Conservation (phyloP, 23 tunicate genomes). For the Aplidium turbinatum region DNA sequence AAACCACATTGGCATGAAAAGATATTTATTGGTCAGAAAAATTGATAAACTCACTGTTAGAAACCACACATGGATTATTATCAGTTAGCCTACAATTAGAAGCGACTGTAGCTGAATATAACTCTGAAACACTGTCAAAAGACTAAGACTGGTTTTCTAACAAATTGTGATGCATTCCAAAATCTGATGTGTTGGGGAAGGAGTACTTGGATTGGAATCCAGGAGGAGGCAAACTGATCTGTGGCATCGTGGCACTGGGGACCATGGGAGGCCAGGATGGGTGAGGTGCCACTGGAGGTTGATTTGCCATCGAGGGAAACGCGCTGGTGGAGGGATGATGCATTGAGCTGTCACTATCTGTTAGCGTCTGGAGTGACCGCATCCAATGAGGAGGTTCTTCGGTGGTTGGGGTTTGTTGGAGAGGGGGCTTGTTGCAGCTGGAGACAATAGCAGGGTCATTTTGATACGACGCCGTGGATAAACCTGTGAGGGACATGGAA, state of each 20-base stretch:
- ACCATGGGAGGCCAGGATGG: slow-evolving; percentile 36
- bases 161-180: slow-evolving; percentile 55
- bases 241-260: slow-evolving; percentile 6
- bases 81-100: no score
- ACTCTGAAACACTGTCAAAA: no score
- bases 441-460: slow-evolving; percentile 83
- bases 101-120: no score
- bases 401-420: slow-evolving; percentile 29
- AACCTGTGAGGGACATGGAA: slow-evolving; percentile 52
- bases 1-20: no score
- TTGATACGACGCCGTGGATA: slow-evolving; percentile 15
- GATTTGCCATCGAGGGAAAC: background rate
- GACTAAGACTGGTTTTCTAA: slow-evolving; percentile 76
- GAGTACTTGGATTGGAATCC: slow-evolving; percentile 76
- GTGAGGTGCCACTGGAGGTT: slow-evolving; percentile 4
- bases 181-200: slow-evolving; percentile 56
- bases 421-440: slow-evolving; percentile 27
- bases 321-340: slow-evolving; percentile 7
- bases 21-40: no score
- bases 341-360: slow-evolving; percentile 57
- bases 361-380: slow-evolving; percentile 73
- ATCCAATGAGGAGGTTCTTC: slow-evolving; percentile 94
- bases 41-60: no score
- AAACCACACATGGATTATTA: no score
- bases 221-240: slow-evolving; percentile 70